Percentiles rank a stretch among this genome's conserved stretches.
These are phyloP conservation scores for Saiga tatarica DNA, from an alignment of 2,113 vertebrate genomes.

Conservation along the genomic window DNA sequence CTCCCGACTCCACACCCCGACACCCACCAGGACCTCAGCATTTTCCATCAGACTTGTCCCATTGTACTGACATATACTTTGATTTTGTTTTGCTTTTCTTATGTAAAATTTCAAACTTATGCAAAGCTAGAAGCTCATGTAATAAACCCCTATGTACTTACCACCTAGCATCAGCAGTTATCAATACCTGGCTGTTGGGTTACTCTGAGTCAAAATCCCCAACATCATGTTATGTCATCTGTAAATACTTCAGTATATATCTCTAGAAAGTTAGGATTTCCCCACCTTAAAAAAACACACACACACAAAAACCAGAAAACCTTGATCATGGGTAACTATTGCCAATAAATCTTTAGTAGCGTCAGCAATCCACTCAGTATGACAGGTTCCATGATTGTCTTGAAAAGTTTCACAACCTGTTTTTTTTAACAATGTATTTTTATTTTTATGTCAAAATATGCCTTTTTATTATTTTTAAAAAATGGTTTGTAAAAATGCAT, in stretches of 20 bases:
- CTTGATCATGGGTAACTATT: neutral
- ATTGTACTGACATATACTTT: neutral
- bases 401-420: neutral
- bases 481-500: neutral
- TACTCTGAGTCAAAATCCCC: neutral
- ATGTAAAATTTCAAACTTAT: neutral
- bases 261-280: neutral
- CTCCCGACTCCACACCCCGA: fast-evolving
- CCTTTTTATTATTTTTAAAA: neutral
- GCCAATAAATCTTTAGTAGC: neutral
- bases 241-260: neutral
- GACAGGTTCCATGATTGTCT: neutral
- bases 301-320: neutral
- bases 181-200: neutral
- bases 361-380: neutral
- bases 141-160: neutral
- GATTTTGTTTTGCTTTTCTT: neutral
- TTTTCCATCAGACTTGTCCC: neutral
- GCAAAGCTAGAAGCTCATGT: neutral
- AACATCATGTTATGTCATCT: neutral
- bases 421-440: neutral
- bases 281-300: neutral
- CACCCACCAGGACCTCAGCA: neutral
- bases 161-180: neutral
- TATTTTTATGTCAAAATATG: neutral